Percentiles rank a stretch among this genome's conserved stretches.
Evolutionary conservation across 2,888 invertebrate species (phyloP).

Genomic region (Drosophila rubida): DNA sequence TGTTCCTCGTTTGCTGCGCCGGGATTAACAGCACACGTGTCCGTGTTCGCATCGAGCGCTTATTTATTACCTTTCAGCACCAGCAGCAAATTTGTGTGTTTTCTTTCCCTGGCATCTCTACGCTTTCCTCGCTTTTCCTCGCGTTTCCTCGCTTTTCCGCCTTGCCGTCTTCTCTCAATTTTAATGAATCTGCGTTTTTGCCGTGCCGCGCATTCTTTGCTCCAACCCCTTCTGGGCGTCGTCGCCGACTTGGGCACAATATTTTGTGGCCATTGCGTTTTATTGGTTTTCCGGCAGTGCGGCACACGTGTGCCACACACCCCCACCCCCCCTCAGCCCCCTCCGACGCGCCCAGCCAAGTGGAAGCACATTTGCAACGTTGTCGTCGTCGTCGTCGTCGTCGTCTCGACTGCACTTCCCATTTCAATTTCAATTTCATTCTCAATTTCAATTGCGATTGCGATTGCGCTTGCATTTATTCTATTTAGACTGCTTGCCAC

Average conservation of each 20-base stretch:
- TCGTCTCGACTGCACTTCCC: conserved; percentile 16
- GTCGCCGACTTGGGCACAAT: too few relatives aligned
- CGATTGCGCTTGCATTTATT: conserved; percentile 64
- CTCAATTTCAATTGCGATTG: conserved; percentile 39
- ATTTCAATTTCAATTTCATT: too few relatives aligned
- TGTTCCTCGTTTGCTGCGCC: conserved; percentile 24
- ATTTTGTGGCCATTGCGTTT: conserved; percentile 62
- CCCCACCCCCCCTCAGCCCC: not conserved
- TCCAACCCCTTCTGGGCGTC: too few relatives aligned
- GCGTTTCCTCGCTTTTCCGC: not conserved
- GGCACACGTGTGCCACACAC: conserved; percentile 36
- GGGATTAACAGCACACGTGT: conserved; percentile 78
- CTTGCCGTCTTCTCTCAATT: not conserved
- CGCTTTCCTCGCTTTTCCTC: conserved; percentile 10
- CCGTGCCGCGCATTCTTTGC: conserved; percentile 35
- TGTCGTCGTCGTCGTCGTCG: conserved; percentile 3
- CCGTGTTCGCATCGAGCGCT: conserved; percentile 75
- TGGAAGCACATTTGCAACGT: not conserved
- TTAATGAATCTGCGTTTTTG: conserved; percentile 48
- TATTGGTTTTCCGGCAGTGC: conserved; percentile 53
- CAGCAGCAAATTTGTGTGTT: conserved; percentile 27
- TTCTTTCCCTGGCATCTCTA: conserved; percentile 25
- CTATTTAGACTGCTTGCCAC: conserved; percentile 53
- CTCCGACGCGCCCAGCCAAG: not conserved
- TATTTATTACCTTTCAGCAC: conserved; percentile 77